A percentile compares a stretch with the other conserved stretches of the same genome.
phyloP scores from a whole-genome alignment of 2,113 vertebrate genomes.

The Burhinus oedicnemus region DNA sequence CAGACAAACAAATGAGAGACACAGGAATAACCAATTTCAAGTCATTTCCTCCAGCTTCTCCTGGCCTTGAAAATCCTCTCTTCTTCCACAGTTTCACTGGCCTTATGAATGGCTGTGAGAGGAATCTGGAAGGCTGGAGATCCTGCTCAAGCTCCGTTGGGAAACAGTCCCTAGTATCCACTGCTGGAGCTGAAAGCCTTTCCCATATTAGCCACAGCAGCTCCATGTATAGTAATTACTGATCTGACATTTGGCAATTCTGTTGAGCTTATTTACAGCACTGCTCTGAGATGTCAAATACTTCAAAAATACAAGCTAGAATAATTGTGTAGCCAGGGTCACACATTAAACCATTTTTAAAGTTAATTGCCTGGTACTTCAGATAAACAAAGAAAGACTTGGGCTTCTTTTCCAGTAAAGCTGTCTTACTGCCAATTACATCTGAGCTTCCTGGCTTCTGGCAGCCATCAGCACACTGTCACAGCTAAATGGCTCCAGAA shows the following conservation, averaged over 20 bases:
- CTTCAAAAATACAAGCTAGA: neutral
- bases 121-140: neutral
- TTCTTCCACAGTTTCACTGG: neutral
- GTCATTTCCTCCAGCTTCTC: neutral
- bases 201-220: neutral
- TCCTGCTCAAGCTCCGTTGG: neutral
- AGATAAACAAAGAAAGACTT: conserved; percentile 3
- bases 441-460: neutral
- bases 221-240: neutral
- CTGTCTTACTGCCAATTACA: neutral
- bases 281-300: neutral
- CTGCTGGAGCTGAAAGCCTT: neutral
- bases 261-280: neutral
- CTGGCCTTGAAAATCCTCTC: neutral
- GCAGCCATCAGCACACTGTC: neutral
- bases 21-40: neutral
- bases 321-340: neutral
- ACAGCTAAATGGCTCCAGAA: neutral
- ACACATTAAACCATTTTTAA: neutral
- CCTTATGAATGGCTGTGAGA: neutral
- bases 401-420: neutral
- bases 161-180: neutral
- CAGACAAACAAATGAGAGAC: neutral
- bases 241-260: neutral
- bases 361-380: neutral